A percentile compares a stretch with the other conserved stretches of the same genome.
Conservation (phyloP, 1,140 invertebrate species). For the Zaprionus tsacasi region DNA sequence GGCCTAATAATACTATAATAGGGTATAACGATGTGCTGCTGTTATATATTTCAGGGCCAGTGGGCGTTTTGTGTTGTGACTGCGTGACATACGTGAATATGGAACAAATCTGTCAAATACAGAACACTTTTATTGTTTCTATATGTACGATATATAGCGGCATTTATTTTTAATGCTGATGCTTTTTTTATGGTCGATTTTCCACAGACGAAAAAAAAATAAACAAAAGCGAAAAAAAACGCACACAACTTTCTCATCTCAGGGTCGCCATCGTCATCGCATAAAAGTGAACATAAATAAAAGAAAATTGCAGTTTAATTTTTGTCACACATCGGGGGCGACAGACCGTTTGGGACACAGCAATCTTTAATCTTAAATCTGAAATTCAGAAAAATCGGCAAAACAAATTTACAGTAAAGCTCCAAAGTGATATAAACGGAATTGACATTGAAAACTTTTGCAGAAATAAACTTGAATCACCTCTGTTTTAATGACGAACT, state of each 20-base stretch:
- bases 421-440: slow-evolving; percentile 13
- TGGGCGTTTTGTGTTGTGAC: slow-evolving; percentile 35
- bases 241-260: slow-evolving; percentile 38
- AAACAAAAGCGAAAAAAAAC: neutral
- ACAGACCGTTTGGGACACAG: too few species aligned
- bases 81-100: slow-evolving; percentile 38
- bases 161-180: slow-evolving; percentile 21
- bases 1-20: slow-evolving; percentile 17
- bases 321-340: slow-evolving; percentile 27
- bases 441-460: slow-evolving; percentile 44
- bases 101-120: slow-evolving; percentile 54
- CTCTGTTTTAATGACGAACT: neutral
- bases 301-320: slow-evolving; percentile 48
- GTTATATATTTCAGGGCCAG: slow-evolving; percentile 54
- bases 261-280: slow-evolving; percentile 29
- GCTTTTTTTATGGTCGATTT: slow-evolving; percentile 34
- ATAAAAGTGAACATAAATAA: slow-evolving; percentile 39
- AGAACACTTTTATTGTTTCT: slow-evolving; percentile 20
- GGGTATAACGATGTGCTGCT: slow-evolving; percentile 20
- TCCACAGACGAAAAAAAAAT: slow-evolving; percentile 11
- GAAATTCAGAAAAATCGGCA: slow-evolving; percentile 6
- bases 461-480: slow-evolving; percentile 2
- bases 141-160: slow-evolving; percentile 8
- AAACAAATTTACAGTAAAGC: neutral
- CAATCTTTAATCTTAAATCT: neutral